phyloP scores from a whole-genome alignment of 2,797 vertebrate species.

The Hippopotamyrus pictus region DNA sequence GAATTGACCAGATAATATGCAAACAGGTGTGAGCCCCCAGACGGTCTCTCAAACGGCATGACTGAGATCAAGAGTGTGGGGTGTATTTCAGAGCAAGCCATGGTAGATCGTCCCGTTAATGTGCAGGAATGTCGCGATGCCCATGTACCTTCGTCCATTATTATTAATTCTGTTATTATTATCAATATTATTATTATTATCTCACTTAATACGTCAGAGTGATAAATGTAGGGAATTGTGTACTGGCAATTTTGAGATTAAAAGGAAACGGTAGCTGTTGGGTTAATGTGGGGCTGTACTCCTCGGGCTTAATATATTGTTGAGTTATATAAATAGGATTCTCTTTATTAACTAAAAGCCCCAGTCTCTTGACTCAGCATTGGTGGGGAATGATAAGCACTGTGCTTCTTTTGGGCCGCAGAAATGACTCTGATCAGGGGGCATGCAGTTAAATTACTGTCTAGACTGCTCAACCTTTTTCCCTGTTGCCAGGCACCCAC shows the following conservation, averaged over 20 bases:
- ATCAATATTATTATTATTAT: background rate
- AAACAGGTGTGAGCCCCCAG: background rate
- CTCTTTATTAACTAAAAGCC: slow-evolving; percentile 11
- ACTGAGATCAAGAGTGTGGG: background rate
- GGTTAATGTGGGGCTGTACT: background rate
- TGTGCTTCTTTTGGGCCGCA: background rate
- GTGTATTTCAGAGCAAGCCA: background rate
- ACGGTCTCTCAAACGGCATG: background rate
- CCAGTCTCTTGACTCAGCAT: slow-evolving; percentile 6
- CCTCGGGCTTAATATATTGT: background rate
- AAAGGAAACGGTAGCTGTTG: background rate
- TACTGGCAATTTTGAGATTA: background rate
- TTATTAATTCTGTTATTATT: background rate
- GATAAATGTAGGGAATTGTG: background rate
- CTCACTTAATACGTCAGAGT: background rate
- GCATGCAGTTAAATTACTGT: slow-evolving; percentile 22
- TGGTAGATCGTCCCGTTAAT: background rate
- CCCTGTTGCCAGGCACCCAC: background rate
- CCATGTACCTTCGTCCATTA: background rate
- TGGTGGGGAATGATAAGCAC: background rate
- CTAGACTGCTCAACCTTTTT: slow-evolving; percentile 26
- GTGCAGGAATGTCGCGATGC: background rate
- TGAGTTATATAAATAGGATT: slow-evolving; percentile 6
- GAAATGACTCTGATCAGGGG: slow-evolving; percentile 7
- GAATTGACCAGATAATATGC: background rate